Evolutionary conservation across 2,888 invertebrate genomes (phyloP).

Genomic region (Xestia rhomboidea): DNA sequence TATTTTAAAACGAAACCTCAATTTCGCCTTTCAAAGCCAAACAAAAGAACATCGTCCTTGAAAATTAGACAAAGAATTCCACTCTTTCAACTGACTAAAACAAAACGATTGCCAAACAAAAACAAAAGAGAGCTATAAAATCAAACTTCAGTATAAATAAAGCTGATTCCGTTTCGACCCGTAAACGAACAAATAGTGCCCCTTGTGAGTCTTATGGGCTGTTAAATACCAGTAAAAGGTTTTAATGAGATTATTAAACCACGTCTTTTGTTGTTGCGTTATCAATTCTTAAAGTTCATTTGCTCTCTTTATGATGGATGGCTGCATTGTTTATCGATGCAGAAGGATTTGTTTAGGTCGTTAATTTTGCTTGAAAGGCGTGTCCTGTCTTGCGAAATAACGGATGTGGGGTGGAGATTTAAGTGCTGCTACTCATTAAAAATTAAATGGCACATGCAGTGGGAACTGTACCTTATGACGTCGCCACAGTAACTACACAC

Average conservation of each 20-base stretch:
- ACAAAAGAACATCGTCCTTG: slow-evolving; percentile 51
- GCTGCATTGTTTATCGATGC: slow-evolving; percentile 55
- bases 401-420: slow-evolving; percentile 28
- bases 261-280: slow-evolving; percentile 66
- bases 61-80: slow-evolving; percentile 53
- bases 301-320: slow-evolving; percentile 60
- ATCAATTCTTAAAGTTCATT: slow-evolving; percentile 72
- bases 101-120: slow-evolving; percentile 67
- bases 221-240: slow-evolving; percentile 85
- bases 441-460: slow-evolving; percentile 5
- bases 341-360: slow-evolving; percentile 30
- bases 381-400: slow-evolving; percentile 43
- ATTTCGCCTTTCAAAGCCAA: slow-evolving; percentile 14
- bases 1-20: slow-evolving; percentile 26
- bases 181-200: slow-evolving; percentile 78
- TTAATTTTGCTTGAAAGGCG: slow-evolving; percentile 30
- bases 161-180: slow-evolving; percentile 64
- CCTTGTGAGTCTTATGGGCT: slow-evolving; percentile 84
- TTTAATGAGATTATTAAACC: slow-evolving; percentile 85
- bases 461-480: slow-evolving; percentile 5
- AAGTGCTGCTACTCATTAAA: slow-evolving; percentile 21
- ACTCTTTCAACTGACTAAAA: slow-evolving; percentile 50
- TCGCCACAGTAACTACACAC: background rate
- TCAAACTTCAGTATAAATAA: slow-evolving; percentile 76
- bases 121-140: slow-evolving; percentile 75